A percentile compares a stretch with the other conserved stretches of the same genome.
These are phyloP conservation scores for Pyrochroa serraticornis DNA, from an alignment of 2,888 invertebrate genomes.

Conservation along the genomic window DNA sequence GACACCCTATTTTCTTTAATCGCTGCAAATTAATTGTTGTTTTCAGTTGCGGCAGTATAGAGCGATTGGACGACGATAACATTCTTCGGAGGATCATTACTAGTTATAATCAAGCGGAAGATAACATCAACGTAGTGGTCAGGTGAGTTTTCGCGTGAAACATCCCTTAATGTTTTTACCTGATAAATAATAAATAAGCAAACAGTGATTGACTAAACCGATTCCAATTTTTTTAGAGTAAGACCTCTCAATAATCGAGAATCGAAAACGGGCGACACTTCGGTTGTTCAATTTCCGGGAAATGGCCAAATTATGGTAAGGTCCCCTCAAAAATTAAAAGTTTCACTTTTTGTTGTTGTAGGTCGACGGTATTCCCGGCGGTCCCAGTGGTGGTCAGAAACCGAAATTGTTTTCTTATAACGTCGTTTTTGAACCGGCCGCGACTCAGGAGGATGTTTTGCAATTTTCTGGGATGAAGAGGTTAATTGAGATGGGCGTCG, in stretches of 20 bases:
- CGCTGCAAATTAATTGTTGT: constrained; percentile 2
- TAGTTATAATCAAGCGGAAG: constrained; percentile 67
- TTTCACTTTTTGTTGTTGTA: constrained; percentile 34
- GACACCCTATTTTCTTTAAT: neutral
- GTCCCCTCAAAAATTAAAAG: constrained; percentile 10
- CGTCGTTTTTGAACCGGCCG: constrained; percentile 91
- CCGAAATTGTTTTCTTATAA: constrained; percentile 92
- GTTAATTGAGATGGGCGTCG: constrained; percentile 91
- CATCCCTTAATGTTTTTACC: neutral
- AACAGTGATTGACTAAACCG: neutral
- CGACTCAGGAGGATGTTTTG: constrained; percentile 83
- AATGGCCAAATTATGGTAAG: constrained; percentile 79
- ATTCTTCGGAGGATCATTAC: constrained; percentile 58
- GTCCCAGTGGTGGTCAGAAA: constrained; percentile 67
- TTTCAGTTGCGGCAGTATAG: constrained; percentile 59
- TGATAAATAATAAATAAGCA: neutral
- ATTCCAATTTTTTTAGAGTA: constrained; percentile 65
- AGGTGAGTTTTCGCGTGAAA: constrained; percentile 62
- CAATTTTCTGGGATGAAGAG: constrained; percentile 90
- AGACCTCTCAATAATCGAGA: constrained; percentile 82
- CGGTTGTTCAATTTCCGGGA: constrained; percentile 83
- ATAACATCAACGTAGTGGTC: constrained; percentile 89
- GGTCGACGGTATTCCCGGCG: constrained; percentile 60
- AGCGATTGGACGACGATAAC: constrained; percentile 58
- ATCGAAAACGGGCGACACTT: constrained; percentile 69